A percentile compares a stretch with the other conserved stretches of the same genome.
Conservation (phyloP, 2,113 vertebrate species). For the Chrysemys picta region DNA sequence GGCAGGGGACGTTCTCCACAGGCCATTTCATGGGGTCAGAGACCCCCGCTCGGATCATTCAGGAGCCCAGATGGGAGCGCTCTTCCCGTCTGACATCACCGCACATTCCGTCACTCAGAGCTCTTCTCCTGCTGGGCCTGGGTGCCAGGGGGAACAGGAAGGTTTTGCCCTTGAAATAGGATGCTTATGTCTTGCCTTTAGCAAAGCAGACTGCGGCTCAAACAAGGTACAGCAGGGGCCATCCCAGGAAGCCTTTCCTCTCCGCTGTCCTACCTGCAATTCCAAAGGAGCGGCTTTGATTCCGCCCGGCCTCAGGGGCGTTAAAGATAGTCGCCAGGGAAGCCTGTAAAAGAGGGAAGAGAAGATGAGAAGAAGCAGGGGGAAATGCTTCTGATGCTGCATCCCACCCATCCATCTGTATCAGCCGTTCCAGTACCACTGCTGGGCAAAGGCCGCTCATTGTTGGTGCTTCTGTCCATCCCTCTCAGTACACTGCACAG, state of each 20-base stretch:
- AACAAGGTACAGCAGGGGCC: not conserved
- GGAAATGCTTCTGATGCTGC: not conserved
- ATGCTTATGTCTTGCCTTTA: fast-evolving
- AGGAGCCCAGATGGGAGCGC: fast-evolving
- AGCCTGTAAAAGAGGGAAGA: not conserved
- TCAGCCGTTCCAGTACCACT: not conserved
- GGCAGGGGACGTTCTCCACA: not conserved
- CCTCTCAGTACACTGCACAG: not conserved
- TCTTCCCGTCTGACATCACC: not conserved
- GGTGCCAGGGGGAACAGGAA: not conserved
- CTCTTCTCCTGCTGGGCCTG: not conserved
- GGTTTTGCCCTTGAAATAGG: not conserved
- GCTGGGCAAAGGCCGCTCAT: not conserved
- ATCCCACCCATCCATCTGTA: not conserved
- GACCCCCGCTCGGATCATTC: fast-evolving
- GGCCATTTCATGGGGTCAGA: not conserved
- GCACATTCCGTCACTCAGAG: fast-evolving
- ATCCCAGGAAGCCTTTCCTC: not conserved
- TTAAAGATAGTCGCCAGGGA: not conserved
- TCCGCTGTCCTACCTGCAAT: not conserved
- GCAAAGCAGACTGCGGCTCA: fast-evolving
- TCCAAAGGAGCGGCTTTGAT: not conserved
- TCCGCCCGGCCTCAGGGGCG: not conserved
- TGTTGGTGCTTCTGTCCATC: not conserved
- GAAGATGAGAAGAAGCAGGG: not conserved